Base-by-base conservation (phyloP, 1,140 invertebrate species). In the Hyphantria cunea region DNA sequence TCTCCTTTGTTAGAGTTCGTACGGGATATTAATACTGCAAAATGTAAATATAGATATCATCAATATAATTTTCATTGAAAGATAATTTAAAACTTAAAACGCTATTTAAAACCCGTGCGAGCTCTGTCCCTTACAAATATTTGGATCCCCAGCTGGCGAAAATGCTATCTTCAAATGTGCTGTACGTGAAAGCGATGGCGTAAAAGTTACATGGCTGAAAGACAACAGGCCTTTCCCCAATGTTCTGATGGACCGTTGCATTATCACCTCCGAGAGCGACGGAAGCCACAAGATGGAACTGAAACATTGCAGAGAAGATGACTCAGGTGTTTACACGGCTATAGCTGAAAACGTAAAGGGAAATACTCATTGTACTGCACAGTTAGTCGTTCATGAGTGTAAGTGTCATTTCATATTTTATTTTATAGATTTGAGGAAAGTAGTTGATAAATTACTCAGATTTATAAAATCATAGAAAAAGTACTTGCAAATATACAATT, bases 251-350 rank as follows among this genome's bases (percentile, higher is more conserved):
- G 96, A 97, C 72, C 91, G 96, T 7, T 93, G 97, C 41, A 93
- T 93, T 49, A 92, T 94, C 12, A 92, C 86, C n/a, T 92, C 78
- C 49, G 86, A 94, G 32, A 91, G 92, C 15, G 82, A 89, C 42
- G 89, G 89, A 8, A 90, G 86, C 0, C 95, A 94, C 80, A 94
- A 93, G 52, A 90, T 99, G 55, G 93, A 95, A 71, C 94, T 99
- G 14, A 93, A 95, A 68, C 95, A 98, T 72, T 96, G 96, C 56
- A 89, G 92, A 14, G 95, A 95, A 55, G 93, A 94, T 34, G 98
- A 99, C 90, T 93, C 94, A 1, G 98, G 98, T 11, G 93, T 97
- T 14, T 99, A 99, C 81, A 98, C 96, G 0, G 97, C 97, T 50
- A 93, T 96, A 37, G 98, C 97, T n/a, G 94, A 94, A 44, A 98